phyloP scores from a whole-genome alignment of 92 coral and sea anemone genomes.

The Pocillopora grandis region DNA sequence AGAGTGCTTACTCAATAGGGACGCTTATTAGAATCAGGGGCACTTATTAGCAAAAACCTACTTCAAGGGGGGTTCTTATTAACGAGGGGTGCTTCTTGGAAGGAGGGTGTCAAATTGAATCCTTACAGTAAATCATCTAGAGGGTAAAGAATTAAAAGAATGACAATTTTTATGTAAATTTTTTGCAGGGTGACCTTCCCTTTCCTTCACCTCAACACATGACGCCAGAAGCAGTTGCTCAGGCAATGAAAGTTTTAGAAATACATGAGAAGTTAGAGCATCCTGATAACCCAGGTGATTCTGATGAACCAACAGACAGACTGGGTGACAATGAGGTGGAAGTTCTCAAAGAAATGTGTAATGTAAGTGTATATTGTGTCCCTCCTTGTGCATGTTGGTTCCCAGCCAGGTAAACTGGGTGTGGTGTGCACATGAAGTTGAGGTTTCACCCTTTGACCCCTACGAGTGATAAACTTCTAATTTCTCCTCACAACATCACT shows the following conservation, averaged over 20 bases:
- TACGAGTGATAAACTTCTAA: too few relatives aligned
- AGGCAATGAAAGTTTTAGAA: slow-evolving; percentile 96
- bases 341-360: slow-evolving; percentile 97
- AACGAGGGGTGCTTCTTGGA: too few relatives aligned
- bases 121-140: too few relatives aligned
- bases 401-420: background rate
- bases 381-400: too few relatives aligned
- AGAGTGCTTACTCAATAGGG: too few relatives aligned
- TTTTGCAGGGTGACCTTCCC: slow-evolving; percentile 58
- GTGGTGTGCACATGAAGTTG: background rate
- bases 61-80: too few relatives aligned
- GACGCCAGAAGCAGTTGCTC: slow-evolving; percentile 85
- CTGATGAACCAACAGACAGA: slow-evolving; percentile 37
- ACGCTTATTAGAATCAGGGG: too few relatives aligned
- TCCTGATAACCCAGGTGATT: slow-evolving; percentile 29
- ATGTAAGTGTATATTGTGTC: slow-evolving; percentile 56
- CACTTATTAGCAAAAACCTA: too few relatives aligned
- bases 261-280: slow-evolving; percentile 83
- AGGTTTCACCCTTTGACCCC: background rate
- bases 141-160: too few relatives aligned
- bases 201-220: slow-evolving; percentile 73
- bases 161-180: background rate
- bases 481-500: too few relatives aligned
- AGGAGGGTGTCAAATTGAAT: too few relatives aligned
- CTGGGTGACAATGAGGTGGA: slow-evolving; percentile 88